A percentile compares a stretch with the other conserved stretches of the same genome.
phyloP scores from a whole-genome alignment of 1,140 invertebrate genomes.

The Eriosoma lanigerum region DNA sequence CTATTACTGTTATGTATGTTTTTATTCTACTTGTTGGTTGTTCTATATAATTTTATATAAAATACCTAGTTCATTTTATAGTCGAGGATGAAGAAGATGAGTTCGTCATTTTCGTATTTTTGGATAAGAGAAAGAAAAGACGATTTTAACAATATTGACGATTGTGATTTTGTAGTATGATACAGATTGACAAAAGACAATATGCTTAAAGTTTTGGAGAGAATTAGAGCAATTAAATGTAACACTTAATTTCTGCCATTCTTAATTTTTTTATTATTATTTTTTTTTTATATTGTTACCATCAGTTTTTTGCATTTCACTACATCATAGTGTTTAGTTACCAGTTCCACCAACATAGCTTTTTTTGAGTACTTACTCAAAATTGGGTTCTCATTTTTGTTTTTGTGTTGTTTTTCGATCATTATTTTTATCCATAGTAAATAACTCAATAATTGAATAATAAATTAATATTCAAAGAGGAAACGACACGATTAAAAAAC shows the following conservation, averaged over 20 bases:
- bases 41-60: too few relatives aligned
- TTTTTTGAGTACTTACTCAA: neutral
- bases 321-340: neutral
- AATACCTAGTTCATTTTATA: neutral
- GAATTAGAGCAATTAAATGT: neutral
- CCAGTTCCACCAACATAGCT: neutral
- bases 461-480: neutral
- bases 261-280: neutral
- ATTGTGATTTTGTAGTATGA: too few relatives aligned
- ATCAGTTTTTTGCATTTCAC: neutral
- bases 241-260: neutral
- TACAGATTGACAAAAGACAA: too few relatives aligned
- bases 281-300: neutral
- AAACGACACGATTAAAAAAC: neutral
- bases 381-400: neutral
- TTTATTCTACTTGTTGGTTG: too few relatives aligned
- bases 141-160: too few relatives aligned
- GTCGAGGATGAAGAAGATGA: neutral
- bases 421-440: neutral
- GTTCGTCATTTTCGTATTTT: too few relatives aligned
- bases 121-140: too few relatives aligned
- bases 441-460: neutral
- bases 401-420: neutral
- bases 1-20: too few relatives aligned
- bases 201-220: neutral